phyloP scores from a whole-genome alignment of 92 coral and sea anemone species.

The Epizoanthus illoricatus region DNA sequence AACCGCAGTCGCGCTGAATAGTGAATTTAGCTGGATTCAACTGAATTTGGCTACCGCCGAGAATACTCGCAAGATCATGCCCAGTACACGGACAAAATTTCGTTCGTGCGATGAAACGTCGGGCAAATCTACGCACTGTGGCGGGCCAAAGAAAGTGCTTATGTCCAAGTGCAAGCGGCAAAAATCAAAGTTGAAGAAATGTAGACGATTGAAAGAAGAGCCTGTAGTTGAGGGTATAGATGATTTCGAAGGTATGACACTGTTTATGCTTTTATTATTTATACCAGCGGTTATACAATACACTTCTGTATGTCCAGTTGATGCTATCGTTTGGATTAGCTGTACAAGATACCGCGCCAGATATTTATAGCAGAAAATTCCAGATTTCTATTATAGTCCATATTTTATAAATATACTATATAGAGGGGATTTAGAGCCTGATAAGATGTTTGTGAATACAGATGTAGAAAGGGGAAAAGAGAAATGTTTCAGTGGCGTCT shows the following conservation, averaged over 20 bases:
- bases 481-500: not conserved
- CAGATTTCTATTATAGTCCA: not conserved
- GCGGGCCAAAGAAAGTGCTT: not conserved
- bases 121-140: conserved; percentile 2
- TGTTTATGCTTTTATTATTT: conserved; percentile 10
- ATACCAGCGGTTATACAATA: conserved; percentile 11
- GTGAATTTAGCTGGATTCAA: too few species aligned
- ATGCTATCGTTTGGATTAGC: not conserved
- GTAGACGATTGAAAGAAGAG: conserved; percentile 33
- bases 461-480: too few species aligned
- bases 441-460: too few species aligned
- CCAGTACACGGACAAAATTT: conserved; percentile 34
- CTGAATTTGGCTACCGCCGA: conserved; percentile 12
- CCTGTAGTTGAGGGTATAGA: conserved; percentile 6
- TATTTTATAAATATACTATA: too few species aligned
- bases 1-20: not conserved
- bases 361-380: not conserved
- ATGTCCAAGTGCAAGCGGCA: conserved; percentile 30
- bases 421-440: too few species aligned
- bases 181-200: conserved; percentile 32
- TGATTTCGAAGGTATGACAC: conserved; percentile 24
- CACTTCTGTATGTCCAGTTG: not conserved
- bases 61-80: not conserved
- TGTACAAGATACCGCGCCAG: not conserved
- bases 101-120: conserved; percentile 31